Percentiles rank a stretch among this genome's conserved stretches.
These are phyloP conservation scores for Cartodere bifasciata DNA, from an alignment of 2,888 invertebrate genomes.

Conservation along the genomic window DNA sequence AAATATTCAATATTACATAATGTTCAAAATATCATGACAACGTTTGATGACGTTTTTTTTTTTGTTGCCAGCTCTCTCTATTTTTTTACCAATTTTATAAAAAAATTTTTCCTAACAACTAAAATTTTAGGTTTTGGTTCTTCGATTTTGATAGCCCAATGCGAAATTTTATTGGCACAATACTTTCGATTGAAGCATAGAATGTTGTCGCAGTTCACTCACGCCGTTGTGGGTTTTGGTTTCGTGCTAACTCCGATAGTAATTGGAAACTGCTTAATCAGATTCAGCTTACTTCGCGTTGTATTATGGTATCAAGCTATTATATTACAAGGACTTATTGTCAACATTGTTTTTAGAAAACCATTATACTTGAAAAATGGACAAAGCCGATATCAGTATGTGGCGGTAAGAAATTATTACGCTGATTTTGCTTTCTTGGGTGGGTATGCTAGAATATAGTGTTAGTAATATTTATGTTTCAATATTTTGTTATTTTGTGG, in stretches of 20 bases:
- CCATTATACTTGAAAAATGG: constrained; percentile 38
- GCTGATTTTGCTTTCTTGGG: no score
- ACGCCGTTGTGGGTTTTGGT: constrained; percentile 41
- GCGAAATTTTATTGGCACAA: constrained; percentile 44
- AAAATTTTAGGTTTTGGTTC: constrained; percentile 42
- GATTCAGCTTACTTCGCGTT: constrained; percentile 33
- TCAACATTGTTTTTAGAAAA: constrained; percentile 40
- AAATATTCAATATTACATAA: no score
- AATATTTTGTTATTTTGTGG: no score
- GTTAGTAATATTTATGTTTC: no score
- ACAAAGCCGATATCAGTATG: constrained; percentile 23
- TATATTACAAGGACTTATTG: constrained; percentile 43
- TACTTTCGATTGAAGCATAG: constrained; percentile 45
- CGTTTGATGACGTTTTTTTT: no score
- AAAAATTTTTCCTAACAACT: constrained; percentile 7
- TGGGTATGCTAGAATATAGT: no score
- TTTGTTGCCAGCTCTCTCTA: no score
- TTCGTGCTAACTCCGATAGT: constrained; percentile 41
- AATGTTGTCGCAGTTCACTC: constrained; percentile 39
- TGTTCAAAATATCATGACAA: no score
- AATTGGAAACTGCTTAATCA: constrained; percentile 38
- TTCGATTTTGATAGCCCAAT: constrained; percentile 43
- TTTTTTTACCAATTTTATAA: no score
- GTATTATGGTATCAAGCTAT: constrained; percentile 46
- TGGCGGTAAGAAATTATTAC: constrained; percentile 24